Base-by-base conservation (phyloP, 1,140 invertebrate species). In the Cryptotermes secundus region DNA sequence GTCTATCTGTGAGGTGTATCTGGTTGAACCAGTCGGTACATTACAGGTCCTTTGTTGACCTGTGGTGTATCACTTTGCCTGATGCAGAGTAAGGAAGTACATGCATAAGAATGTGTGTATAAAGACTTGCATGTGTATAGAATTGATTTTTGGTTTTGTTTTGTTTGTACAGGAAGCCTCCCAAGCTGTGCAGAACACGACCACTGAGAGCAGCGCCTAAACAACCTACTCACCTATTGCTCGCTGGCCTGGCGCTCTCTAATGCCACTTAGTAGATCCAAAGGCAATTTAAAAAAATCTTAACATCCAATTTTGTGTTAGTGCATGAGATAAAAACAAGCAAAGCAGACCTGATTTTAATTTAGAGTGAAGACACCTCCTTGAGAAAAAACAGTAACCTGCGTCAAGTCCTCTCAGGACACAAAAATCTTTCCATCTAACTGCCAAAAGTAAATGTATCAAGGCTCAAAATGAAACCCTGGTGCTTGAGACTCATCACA, bases 121-220 rank as follows among this genome's bases (percentile, higher is more conserved):
- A 14, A 19, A 19, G 16, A 49, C 9, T 19, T 10, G 45, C 7
- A 49, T 19, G 16, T 42, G 12, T 6, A 42, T 12, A 12, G 38
- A 42, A 42, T 42, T 42, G 12, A 42, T 10, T n/a, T n/a, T n/a
- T n/a, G n/a, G n/a, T n/a, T 3, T 59, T 59, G 16, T 65, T 31
- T 86, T 85, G 82, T 83, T 45, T 53, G 86, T 85, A 49, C 83
- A 86, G 86, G 86, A 86, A 83, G 82, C 85, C 53, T 83, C 85
- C 65, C 88, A 88, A 85, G 45, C 88, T 81, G 86, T 88, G 83
- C 87, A 88, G 83, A 88, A 88, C 86, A 88, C 87, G 81, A 88
- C 86, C 85, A 86, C 87, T 83, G 88, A 88, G 85, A 88, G 88
- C 86, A 86, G 85, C 53, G 87, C 87, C 79, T 88, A 87, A 87